Evolutionary conservation across 2,797 vertebrate species (phyloP).

Genomic region (Benthosema pterotum): DNA sequence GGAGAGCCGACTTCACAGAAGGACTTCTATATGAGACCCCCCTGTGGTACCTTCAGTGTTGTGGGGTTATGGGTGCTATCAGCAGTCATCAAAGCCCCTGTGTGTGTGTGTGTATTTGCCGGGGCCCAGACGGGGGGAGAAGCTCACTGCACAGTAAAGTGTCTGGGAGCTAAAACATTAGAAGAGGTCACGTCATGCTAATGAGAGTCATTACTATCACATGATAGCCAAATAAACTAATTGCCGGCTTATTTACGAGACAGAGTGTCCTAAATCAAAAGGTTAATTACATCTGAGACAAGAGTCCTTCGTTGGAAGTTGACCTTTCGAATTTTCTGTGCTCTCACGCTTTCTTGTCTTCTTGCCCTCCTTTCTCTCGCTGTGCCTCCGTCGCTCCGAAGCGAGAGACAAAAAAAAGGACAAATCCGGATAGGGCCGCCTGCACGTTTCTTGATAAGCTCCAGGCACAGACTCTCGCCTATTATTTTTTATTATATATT

Average conservation of each 20-base stretch:
- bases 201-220: conserved; percentile 82
- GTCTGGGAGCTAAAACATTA: conserved; percentile 75
- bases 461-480: conserved; percentile 90
- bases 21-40: conserved; percentile 36
- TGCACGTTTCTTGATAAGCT: conserved; percentile 92
- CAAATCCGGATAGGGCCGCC: conserved; percentile 86
- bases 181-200: conserved; percentile 78
- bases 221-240: conserved; percentile 82
- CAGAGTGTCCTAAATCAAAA: conserved; percentile 76
- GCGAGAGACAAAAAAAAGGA: conserved; percentile 79
- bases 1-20: conserved; percentile 49
- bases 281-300: conserved; percentile 85
- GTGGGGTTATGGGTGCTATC: conserved; percentile 33
- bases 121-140: conserved; percentile 48
- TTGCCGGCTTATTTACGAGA: conserved; percentile 76
- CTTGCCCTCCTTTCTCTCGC: conserved; percentile 36
- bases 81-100: conserved; percentile 55
- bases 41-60: conserved; percentile 25
- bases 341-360: conserved; percentile 39
- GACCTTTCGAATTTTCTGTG: conserved; percentile 73
- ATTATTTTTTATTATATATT: conserved; percentile 85
- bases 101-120: too few relatives aligned
- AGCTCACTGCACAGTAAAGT: conserved; percentile 43
- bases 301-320: conserved; percentile 80
- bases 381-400: conserved; percentile 12